Percentiles rank a stretch among this genome's conserved stretches.
Conservation (phyloP, 1,140 invertebrate genomes). For the Drosophila aff. region DNA sequence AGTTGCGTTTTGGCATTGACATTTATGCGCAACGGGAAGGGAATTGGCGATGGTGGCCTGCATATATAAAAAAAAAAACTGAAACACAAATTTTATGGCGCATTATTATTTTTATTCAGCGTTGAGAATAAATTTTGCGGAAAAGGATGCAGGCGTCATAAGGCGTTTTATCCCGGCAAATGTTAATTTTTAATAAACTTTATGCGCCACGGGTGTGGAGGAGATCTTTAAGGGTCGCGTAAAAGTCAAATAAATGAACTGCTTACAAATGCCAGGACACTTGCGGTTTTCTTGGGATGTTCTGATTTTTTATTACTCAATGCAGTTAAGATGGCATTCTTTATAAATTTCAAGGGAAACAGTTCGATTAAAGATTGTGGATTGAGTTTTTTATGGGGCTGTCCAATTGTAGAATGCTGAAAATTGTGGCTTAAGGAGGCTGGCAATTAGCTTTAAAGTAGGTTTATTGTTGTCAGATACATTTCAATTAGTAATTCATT, state of each 20-base stretch:
- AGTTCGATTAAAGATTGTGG: neutral
- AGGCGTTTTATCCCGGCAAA: conserved; percentile 21
- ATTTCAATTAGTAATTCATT: no score
- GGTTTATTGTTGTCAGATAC: no score
- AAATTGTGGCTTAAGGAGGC: neutral
- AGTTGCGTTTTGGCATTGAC: conserved; percentile 58
- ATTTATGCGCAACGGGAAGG: conserved; percentile 42
- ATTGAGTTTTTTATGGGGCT: neutral
- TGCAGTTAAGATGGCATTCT: neutral
- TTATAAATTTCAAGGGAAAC: neutral
- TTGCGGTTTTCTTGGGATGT: neutral
- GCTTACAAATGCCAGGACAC: conserved; percentile 28
- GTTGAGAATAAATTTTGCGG: conserved; percentile 48
- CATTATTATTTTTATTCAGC: conserved; percentile 43
- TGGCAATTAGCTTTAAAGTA: neutral
- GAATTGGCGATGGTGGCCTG: neutral
- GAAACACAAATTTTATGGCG: conserved; percentile 42
- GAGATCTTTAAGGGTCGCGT: conserved; percentile 17
- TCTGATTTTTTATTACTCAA: conserved; percentile 10
- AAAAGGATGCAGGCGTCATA: conserved; percentile 31
- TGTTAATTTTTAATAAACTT: conserved; percentile 44
- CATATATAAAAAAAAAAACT: conserved; percentile 15
- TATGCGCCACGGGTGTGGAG: conserved; percentile 12
- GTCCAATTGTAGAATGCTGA: neutral
- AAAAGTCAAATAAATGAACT: conserved; percentile 38